Conservation (phyloP, 2,113 vertebrate species). For the Isurus oxyrinchus region DNA sequence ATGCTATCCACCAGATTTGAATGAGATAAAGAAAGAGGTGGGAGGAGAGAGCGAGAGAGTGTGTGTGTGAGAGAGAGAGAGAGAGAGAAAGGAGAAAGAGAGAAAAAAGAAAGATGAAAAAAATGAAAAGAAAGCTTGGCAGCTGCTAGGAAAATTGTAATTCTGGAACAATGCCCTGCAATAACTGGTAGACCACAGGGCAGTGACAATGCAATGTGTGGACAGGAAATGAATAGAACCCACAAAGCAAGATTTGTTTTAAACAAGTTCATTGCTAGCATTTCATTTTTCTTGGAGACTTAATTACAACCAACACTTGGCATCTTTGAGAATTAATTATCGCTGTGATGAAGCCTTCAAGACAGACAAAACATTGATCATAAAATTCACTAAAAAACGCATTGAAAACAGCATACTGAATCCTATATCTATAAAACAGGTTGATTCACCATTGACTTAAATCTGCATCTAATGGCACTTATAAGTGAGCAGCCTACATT, state of each 20-base stretch:
- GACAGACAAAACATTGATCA: not conserved
- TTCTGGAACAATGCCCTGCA: not conserved
- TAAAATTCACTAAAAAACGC: not conserved
- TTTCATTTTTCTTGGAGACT: not conserved
- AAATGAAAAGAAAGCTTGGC: not conserved
- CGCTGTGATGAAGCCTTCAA: not conserved
- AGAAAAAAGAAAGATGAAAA: not conserved
- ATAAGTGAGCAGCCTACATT: not conserved
- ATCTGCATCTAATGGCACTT: not conserved
- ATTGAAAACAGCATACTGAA: not conserved
- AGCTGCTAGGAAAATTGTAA: not conserved
- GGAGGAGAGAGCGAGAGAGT: too few relatives aligned
- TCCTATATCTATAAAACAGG: not conserved
- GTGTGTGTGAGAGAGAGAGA: too few relatives aligned
- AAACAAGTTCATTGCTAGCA: not conserved
- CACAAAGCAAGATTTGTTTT: not conserved
- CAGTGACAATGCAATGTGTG: not conserved
- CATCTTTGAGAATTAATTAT: constrained; percentile 12
- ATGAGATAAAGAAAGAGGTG: not conserved
- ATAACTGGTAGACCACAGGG: not conserved
- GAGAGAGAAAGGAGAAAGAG: too few relatives aligned
- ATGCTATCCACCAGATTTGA: not conserved
- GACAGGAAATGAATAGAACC: not conserved
- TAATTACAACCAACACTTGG: not conserved
- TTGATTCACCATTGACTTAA: not conserved